Conservation (phyloP, 2,888 invertebrate species). For the Synergus japonicus region DNA sequence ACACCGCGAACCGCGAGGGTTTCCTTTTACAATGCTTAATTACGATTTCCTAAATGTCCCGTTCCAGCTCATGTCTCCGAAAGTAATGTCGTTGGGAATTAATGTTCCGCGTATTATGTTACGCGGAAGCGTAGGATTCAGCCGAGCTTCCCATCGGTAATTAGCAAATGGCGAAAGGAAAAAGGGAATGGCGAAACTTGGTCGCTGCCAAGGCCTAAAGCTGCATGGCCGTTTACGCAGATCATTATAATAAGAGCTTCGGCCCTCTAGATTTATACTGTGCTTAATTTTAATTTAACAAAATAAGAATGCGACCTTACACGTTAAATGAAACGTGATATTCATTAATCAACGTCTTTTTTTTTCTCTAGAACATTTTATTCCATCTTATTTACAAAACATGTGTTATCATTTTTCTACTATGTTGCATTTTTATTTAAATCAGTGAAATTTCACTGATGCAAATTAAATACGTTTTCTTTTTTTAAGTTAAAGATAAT, state of each 20-base stretch:
- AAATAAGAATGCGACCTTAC: background rate
- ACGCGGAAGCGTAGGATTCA: background rate
- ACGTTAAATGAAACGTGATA: background rate
- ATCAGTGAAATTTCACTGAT: background rate
- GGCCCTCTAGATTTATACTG: background rate
- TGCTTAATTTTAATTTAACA: background rate
- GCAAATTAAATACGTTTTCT: background rate
- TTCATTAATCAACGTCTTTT: background rate
- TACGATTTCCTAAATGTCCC: conserved; percentile 11
- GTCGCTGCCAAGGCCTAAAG: conserved; percentile 11
- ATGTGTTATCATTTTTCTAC: too few species aligned
- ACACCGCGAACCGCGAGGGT: background rate
- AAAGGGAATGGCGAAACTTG: conserved; percentile 20
- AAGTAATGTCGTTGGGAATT: background rate
- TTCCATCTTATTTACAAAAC: too few species aligned
- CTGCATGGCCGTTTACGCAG: conserved; percentile 26
- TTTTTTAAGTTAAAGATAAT: background rate
- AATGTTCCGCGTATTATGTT: conserved; percentile 9
- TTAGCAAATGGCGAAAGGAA: conserved; percentile 53
- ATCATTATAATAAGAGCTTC: conserved; percentile 45
- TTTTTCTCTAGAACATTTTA: background rate
- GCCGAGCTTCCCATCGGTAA: conserved; percentile 58
- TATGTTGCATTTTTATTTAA: background rate
- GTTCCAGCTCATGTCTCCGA: conserved; percentile 1
- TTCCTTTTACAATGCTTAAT: conserved; percentile 18